Conservation (phyloP, 2,888 invertebrate species). For the Lithophane ornitopus region DNA sequence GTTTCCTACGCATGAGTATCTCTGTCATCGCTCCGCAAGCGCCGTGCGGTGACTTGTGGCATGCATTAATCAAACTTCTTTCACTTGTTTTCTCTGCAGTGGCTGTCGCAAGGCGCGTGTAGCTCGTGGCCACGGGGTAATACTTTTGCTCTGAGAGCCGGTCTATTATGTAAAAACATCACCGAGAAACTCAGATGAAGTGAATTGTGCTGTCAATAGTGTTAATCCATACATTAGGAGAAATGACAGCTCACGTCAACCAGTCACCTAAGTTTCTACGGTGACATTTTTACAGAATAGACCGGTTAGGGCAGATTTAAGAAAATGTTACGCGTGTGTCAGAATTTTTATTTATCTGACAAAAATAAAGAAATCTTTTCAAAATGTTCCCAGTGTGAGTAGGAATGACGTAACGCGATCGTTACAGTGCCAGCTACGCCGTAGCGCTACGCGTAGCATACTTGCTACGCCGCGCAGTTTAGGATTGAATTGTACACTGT, state of each 20-base stretch:
- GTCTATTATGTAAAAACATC: neutral
- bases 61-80: neutral
- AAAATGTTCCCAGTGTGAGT: neutral
- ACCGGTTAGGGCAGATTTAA: neutral
- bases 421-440: neutral
- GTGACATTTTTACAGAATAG: neutral
- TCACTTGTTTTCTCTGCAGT: neutral
- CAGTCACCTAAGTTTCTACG: neutral
- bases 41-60: neutral
- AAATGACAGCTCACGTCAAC: neutral
- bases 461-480: neutral
- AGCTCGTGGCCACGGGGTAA: neutral
- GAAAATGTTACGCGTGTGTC: neutral
- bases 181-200: neutral
- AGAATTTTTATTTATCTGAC: neutral
- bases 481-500: too few species aligned
- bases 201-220: neutral
- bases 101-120: neutral
- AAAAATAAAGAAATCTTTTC: neutral
- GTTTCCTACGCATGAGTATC: neutral
- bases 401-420: neutral
- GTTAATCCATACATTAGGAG: neutral
- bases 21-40: neutral
- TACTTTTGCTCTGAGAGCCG: neutral
- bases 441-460: constrained; percentile 10